Base-by-base conservation (phyloP, 1,140 invertebrate genomes). In the Ips nitidus region DNA sequence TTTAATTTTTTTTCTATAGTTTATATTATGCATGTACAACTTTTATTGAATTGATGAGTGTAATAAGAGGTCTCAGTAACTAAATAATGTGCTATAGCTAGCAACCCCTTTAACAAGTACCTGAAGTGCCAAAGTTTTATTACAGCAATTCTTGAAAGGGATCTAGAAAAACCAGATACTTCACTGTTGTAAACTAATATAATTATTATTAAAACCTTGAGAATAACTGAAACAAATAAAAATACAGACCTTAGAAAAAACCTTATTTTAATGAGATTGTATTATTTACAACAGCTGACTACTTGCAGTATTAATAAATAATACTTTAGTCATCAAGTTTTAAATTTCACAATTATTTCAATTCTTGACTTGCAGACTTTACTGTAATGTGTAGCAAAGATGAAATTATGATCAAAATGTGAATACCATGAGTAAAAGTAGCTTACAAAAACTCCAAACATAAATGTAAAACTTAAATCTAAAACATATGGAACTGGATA, bases 241-340 rank as follows among this genome's bases (percentile, higher is more conserved):
- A 62, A 69, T 64, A 58, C 38, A 69, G 53, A 52, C 45, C 45
- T 68, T 70, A 70, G 66, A 73, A 73, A 76, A 76, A 76, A 75
- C 75, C 22, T 22, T 76, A 76, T 59, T 76, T 76, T 76, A 76
- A 76, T 76, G 75, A 76, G 74, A 75, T 74, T 75, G 74, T 75
- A 73, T 50, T 76, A 76, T 76, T 71, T 76, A 76, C 75, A 76
- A 75, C 71, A 72, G 70, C 61, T 68, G 71, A 74, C 36, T 57
- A 50, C 22, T 40, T 53, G 53, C 56, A 50, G 66, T 57, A 52
- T 22, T 22, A 22, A 22, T 22, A 22, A 22, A 22, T 22, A 22
- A 22, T 22, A 22, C 22, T 0, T 22, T 22, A 22, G 22, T 22
- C 22, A 22, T 22, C 22, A 22, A 22, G 22, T 22, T 22, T 22